phyloP scores from a whole-genome alignment of 2,888 invertebrate species.

The Platycheirus albimanus region DNA sequence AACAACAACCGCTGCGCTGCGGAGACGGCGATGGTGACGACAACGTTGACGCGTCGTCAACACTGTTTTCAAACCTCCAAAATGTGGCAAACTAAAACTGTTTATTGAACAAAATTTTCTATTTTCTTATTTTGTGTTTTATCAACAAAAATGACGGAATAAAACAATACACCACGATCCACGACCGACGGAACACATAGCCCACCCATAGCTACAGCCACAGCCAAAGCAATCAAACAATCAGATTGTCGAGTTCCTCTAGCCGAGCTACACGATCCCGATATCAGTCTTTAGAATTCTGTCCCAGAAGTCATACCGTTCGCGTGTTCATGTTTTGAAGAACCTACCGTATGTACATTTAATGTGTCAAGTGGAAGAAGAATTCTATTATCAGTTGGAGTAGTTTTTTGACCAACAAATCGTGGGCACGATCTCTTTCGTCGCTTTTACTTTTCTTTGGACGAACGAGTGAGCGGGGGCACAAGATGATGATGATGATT shows the following conservation, averaged over 20 bases:
- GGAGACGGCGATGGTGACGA: too few relatives aligned
- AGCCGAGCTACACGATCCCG: conserved; percentile 29
- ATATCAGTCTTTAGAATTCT: conserved; percentile 54
- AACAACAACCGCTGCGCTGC: conserved; percentile 20
- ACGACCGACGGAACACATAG: too few relatives aligned
- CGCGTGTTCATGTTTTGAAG: conserved; percentile 8
- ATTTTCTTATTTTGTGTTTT: conserved; percentile 37
- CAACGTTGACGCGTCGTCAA: background rate
- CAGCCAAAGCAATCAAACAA: conserved; percentile 23
- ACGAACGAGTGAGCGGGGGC: background rate
- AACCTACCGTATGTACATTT: conserved; percentile 47
- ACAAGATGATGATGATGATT: conserved; percentile 10
- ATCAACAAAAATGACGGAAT: conserved; percentile 32
- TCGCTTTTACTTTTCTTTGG: conserved; percentile 35
- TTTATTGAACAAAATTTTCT: conserved; percentile 29
- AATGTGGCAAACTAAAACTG: conserved; percentile 18
- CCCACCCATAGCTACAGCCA: too few relatives aligned
- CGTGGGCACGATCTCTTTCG: conserved; percentile 44
- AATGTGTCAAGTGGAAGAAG: conserved; percentile 30
- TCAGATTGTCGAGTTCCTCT: conserved; percentile 44
- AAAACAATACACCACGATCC: conserved; percentile 36
- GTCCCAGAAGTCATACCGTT: conserved; percentile 36
- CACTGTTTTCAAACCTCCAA: conserved; percentile 24
- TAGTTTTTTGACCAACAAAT: conserved; percentile 21
- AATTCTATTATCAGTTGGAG: conserved; percentile 40